Base-by-base conservation (phyloP, 2,113 vertebrate species). In the Clinocottus analis region DNA sequence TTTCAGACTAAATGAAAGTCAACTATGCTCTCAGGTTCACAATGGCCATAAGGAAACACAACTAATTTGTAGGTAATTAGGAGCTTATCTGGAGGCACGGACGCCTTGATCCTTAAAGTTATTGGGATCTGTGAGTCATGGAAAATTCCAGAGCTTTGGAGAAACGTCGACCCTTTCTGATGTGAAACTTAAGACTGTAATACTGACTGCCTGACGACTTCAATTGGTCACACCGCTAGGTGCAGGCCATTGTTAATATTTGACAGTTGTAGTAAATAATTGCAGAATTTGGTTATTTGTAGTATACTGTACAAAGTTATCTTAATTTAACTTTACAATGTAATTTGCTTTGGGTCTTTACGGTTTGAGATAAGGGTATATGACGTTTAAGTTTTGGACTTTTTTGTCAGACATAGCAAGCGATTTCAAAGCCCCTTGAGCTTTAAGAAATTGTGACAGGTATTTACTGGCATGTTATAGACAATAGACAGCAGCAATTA, bases 1-100 rank as follows among this genome's bases (percentile, higher is more conserved):
- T 67, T 84, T 31, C 17, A 5, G 29, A 65, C 5, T 12, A 82
- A 69, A 39, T 31, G 10, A 72, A 69, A 80, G 68, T 33, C 29
- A 31, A 49, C 33, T 5, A 5, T 25, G 8, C 4, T 67, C 10
- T n/a, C 2, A 33, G 8, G 19, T 16, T 64, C 4, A 53, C 10
- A 5, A 8, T 13, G 16, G 77, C 17, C 77, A 72, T 77, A 74
- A 80, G 8, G 53, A 76, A 73, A 69, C 31, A 2, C 7, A 65
- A 25, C 2, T 1, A n/a, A 58, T 53, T 4, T 61, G 53, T 0
- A 5, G 16, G 59, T 49, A 7, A 23, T 70, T 7, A 13, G 9
- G 4, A 21, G 0, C 27, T 74, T 55, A 75, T 60, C 65, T 31
- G 4, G 35, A 33, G 45, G 1, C 7, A 41, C 1, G 0, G 29